Percentiles rank a stretch among this genome's conserved stretches.
Conservation (phyloP, 2,113 vertebrate genomes). For the Galemys pyrenaicus region DNA sequence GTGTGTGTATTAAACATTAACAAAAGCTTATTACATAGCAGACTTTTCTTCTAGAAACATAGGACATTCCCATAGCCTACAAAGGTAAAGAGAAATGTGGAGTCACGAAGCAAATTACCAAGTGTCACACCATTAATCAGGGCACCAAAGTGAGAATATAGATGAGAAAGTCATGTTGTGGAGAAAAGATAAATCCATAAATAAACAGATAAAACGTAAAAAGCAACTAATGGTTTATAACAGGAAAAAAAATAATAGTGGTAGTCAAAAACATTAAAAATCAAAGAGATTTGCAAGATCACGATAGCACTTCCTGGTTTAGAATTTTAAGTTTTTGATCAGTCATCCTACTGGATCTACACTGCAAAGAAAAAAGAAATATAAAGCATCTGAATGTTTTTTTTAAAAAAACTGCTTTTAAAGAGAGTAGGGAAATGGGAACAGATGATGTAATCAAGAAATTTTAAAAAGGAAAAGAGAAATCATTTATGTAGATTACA, state of each 20-base stretch:
- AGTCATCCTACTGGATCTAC: background rate
- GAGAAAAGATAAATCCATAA: background rate
- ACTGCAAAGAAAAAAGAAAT: background rate
- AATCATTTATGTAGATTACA: background rate
- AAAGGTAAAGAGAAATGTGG: background rate
- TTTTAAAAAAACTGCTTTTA: background rate
- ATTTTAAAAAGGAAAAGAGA: background rate
- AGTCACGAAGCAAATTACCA: background rate
- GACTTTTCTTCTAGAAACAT: background rate
- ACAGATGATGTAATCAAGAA: background rate
- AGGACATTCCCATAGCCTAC: background rate
- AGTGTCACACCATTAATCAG: background rate
- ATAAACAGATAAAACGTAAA: background rate
- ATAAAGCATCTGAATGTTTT: background rate
- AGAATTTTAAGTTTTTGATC: background rate
- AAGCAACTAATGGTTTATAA: background rate
- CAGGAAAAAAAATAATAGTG: background rate
- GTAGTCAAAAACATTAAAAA: background rate
- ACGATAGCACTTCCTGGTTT: background rate
- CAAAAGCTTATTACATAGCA: background rate
- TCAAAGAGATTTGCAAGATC: background rate
- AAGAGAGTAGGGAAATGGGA: background rate
- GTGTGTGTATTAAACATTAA: background rate
- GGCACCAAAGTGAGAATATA: background rate
- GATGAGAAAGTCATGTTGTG: background rate